These are phyloP conservation scores for Apostichopus californicus DNA, from an alignment of 35 echinoderm and acorn worm species.

Conservation along the genomic window DNA sequence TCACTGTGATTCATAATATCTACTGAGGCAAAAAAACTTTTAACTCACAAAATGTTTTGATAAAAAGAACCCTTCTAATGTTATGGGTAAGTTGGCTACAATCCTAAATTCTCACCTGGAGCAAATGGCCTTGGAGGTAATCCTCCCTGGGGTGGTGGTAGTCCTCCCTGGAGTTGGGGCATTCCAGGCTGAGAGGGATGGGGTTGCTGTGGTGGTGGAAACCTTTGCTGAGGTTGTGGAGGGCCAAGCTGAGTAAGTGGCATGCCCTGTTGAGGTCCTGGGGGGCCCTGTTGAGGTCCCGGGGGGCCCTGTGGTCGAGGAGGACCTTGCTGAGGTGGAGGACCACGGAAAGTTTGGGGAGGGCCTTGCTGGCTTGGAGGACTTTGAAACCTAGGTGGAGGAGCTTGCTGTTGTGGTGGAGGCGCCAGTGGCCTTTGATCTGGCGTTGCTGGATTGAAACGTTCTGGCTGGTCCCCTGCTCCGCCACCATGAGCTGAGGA, in stretches of 20 bases:
- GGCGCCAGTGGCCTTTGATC: neutral
- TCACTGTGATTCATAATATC: no score
- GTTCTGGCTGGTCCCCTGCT: slow-evolving; percentile 2
- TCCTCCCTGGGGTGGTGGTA: slow-evolving; percentile 12
- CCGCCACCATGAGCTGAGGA: slow-evolving; percentile 37
- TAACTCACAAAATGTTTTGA: no score
- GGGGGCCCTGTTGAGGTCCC: slow-evolving; percentile 20
- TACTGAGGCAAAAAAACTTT: no score
- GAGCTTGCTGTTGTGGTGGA: slow-evolving; percentile 5
- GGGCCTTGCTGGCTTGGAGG: slow-evolving; percentile 3
- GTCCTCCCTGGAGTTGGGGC: neutral
- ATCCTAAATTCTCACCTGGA: neutral
- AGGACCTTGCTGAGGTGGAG: slow-evolving; percentile 48
- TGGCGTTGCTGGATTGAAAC: neutral
- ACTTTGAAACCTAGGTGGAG: slow-evolving; percentile 25
- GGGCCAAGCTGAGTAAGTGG: neutral
- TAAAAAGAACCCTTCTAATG: no score
- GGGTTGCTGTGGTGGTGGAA: slow-evolving; percentile 20
- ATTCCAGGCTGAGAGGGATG: slow-evolving; percentile 22
- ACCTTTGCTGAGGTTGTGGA: slow-evolving; percentile 10
- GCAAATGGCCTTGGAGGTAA: slow-evolving; percentile 5
- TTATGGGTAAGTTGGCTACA: neutral
- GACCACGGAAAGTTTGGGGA: slow-evolving; percentile 5
- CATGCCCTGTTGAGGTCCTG: neutral
- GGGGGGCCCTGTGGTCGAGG: slow-evolving; percentile 26